These are phyloP conservation scores for Gallinago jamesoni DNA, from an alignment of 2,113 vertebrate genomes.

Conservation along the genomic window DNA sequence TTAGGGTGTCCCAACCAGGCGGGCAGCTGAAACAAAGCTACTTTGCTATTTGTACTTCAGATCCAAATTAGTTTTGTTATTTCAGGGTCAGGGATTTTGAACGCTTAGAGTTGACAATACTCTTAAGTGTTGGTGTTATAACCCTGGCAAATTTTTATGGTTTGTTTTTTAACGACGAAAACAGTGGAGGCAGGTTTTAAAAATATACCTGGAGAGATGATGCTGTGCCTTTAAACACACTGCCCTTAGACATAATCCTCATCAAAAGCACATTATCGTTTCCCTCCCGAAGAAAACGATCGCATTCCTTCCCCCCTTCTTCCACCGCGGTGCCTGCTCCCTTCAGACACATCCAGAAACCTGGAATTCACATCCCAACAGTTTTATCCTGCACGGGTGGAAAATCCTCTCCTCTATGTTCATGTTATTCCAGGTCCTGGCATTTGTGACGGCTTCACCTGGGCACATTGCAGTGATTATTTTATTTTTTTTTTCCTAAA, in stretches of 20 bases:
- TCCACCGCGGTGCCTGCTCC: background rate
- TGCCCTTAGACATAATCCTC: background rate
- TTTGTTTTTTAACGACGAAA: background rate
- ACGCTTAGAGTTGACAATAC: background rate
- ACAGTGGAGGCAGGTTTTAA: background rate
- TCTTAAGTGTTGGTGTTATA: background rate
- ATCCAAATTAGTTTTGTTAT: background rate
- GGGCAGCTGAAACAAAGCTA: background rate
- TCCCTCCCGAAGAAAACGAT: background rate
- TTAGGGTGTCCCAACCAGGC: background rate
- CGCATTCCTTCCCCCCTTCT: background rate
- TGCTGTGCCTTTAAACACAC: background rate
- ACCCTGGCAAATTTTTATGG: rapidly evolving
- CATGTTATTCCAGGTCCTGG: background rate
- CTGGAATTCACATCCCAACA: background rate
- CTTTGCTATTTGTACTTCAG: background rate
- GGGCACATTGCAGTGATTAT: background rate
- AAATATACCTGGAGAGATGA: background rate
- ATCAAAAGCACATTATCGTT: background rate
- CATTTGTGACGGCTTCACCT: rapidly evolving
- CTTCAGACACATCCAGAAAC: background rate
- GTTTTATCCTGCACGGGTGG: background rate
- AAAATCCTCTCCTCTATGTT: background rate
- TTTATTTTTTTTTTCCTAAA: too few relatives aligned
- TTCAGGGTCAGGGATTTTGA: background rate